Evolutionary conservation across 2,113 vertebrate genomes (phyloP).

Genomic region (Cichladusa arquata): DNA sequence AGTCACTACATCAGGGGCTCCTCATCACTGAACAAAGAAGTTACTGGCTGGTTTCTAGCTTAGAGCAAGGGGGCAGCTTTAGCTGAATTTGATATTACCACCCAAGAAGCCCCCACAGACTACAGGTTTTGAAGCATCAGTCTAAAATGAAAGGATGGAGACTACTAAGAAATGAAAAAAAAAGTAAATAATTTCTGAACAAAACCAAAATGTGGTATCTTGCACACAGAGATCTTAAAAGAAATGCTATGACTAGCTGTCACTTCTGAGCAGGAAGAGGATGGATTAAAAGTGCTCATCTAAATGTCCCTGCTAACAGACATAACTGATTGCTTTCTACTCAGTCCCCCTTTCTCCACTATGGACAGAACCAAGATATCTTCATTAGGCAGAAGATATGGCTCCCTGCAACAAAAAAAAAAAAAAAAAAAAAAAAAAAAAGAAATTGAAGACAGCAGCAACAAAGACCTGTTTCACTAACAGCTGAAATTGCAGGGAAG

Average conservation of each 20-base stretch:
- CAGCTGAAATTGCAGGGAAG: not conserved
- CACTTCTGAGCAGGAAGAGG: not conserved
- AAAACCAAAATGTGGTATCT: not conserved
- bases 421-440: not conserved
- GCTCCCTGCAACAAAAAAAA: not conserved
- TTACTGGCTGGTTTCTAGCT: not conserved
- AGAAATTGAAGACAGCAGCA: not conserved
- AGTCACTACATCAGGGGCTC: not conserved
- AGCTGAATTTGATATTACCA: not conserved
- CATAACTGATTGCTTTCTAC: not conserved
- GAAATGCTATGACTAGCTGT: not conserved
- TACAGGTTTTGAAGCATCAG: not conserved
- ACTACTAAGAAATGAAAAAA: not conserved
- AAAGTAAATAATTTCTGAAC: not conserved
- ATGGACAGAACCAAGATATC: not conserved
- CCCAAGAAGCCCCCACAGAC: not conserved
- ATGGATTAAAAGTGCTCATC: not conserved
- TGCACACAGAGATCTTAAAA: not conserved
- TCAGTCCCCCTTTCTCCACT: not conserved
- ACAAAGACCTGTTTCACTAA: not conserved
- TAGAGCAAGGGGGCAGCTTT: not conserved
- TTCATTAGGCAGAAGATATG: not conserved
- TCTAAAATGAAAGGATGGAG: not conserved
- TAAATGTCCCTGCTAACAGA: not conserved
- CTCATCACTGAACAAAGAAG: not conserved